These are phyloP conservation scores for Coptodon rendalli DNA, from an alignment of 2,113 vertebrate genomes.

Conservation along the genomic window DNA sequence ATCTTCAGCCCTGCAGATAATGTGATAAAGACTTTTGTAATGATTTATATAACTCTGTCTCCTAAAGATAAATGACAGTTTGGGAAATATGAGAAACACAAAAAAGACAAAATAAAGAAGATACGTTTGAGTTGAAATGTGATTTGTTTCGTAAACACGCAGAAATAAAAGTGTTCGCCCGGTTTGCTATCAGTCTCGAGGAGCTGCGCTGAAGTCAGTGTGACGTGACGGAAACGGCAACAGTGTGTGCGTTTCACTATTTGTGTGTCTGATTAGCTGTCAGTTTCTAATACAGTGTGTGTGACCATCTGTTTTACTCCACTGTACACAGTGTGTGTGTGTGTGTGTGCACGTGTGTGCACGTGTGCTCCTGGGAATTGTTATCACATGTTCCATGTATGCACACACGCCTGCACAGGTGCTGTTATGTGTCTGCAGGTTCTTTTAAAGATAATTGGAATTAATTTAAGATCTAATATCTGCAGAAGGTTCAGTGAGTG, in stretches of 20 bases:
- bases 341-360: not conserved
- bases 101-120: not conserved
- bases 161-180: not conserved
- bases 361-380: not conserved
- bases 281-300: constrained; percentile 24
- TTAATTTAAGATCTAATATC: not conserved
- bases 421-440: not conserved
- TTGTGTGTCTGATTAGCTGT: not conserved
- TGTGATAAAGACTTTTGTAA: not conserved
- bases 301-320: constrained; percentile 21
- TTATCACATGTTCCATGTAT: not conserved
- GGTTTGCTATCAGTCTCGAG: not conserved
- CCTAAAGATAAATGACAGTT: not conserved
- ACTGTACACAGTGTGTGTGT: not conserved
- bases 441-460: not conserved
- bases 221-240: not conserved
- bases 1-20: not conserved
- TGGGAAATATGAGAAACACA: fast-evolving
- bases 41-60: not conserved
- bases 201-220: not conserved
- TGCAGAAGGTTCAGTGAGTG: not conserved
- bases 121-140: not conserved
- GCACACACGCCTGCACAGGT: not conserved
- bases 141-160: fast-evolving
- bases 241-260: not conserved